These are phyloP conservation scores for Eledona agricola DNA, from an alignment of 2,888 invertebrate genomes.

Conservation along the genomic window DNA sequence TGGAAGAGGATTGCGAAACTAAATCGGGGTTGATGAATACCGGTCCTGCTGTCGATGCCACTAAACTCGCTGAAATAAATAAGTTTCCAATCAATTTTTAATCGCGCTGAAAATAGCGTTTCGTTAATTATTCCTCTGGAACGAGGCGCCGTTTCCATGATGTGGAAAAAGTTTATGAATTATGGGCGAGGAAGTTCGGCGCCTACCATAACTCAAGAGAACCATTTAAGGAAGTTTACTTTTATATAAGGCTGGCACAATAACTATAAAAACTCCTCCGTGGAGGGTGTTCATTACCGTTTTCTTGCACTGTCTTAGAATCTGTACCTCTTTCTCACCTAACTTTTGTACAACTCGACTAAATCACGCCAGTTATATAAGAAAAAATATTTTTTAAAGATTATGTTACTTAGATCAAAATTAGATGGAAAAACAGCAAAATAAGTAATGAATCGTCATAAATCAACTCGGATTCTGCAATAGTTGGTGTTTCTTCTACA, in stretches of 20 bases:
- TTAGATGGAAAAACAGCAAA: too few relatives aligned
- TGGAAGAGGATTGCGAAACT: slow-evolving; percentile 37
- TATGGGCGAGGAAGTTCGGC: slow-evolving; percentile 46
- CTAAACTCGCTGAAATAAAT: slow-evolving; percentile 48
- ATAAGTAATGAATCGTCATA: too few relatives aligned
- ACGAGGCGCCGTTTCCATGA: slow-evolving; percentile 21
- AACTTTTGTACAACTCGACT: background rate
- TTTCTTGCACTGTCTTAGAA: slow-evolving; percentile 2
- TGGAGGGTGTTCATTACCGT: slow-evolving; percentile 28
- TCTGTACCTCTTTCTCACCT: background rate
- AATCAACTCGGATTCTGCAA: too few relatives aligned
- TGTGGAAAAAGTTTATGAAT: slow-evolving; percentile 51
- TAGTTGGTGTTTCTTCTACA: too few relatives aligned
- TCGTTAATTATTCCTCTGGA: slow-evolving; percentile 24
- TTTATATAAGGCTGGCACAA: slow-evolving; percentile 45
- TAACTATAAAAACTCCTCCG: slow-evolving; percentile 44
- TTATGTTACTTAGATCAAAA: background rate
- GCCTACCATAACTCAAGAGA: slow-evolving; percentile 47
- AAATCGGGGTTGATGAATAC: slow-evolving; percentile 56
- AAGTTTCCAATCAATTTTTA: background rate
- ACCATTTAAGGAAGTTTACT: slow-evolving; percentile 52
- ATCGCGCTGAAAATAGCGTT: slow-evolving; percentile 23
- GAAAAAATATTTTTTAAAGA: background rate
- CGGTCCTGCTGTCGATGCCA: slow-evolving; percentile 51
- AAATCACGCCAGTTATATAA: background rate